Evolutionary conservation across 2,888 invertebrate species (phyloP).

Genomic region (Stegana nigrithorax): DNA sequence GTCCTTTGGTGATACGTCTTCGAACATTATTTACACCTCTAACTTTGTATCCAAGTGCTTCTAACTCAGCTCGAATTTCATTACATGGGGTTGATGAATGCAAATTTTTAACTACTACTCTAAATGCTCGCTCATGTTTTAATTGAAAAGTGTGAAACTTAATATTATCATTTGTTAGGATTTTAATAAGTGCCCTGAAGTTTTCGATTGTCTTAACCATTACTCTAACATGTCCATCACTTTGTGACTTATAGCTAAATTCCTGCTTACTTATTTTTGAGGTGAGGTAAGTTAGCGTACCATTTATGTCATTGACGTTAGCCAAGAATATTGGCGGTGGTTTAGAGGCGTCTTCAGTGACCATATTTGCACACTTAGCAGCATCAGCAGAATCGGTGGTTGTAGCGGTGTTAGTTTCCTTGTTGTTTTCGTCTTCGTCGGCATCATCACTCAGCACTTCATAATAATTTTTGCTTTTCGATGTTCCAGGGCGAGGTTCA

Average conservation of each 20-base stretch:
- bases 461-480: background rate
- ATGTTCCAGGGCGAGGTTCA: no score
- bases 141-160: constrained; percentile 21
- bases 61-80: background rate
- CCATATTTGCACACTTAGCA: no score
- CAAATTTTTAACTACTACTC: constrained; percentile 14
- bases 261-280: background rate
- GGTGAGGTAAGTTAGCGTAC: background rate
- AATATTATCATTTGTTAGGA: constrained; percentile 6
- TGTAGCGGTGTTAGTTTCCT: background rate
- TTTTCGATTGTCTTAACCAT: constrained; percentile 7
- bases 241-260: background rate
- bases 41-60: background rate
- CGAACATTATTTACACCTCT: background rate
- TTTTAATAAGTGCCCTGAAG: constrained; percentile 8
- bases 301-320: background rate
- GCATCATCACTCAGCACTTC: background rate
- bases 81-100: background rate
- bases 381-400: background rate
- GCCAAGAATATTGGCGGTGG: no score
- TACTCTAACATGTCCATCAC: constrained; percentile 6
- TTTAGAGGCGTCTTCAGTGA: no score
- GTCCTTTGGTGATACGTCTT: background rate
- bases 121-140: constrained; percentile 16
- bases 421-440: background rate